Evolutionary conservation across 2,113 vertebrate species (phyloP).

Genomic region (Alaudala cheleensis): DNA sequence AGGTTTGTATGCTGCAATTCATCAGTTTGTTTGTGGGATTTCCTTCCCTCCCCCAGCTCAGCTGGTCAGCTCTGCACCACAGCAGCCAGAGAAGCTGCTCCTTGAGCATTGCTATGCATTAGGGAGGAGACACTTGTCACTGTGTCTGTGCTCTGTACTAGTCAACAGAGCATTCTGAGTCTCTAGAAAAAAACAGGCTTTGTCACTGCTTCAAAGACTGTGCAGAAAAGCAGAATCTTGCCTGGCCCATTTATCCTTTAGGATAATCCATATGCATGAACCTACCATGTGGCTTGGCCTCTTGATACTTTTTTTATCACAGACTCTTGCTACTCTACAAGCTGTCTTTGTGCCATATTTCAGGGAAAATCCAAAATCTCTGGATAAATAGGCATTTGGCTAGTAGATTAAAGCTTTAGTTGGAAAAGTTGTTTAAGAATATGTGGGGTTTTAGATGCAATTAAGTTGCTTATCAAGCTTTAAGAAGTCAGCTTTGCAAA

Average conservation of each 20-base stretch:
- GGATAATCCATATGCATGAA: not conserved
- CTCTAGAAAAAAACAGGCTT: not conserved
- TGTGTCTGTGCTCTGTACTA: not conserved
- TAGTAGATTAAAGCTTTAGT: constrained; percentile 13
- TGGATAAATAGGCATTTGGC: constrained; percentile 4
- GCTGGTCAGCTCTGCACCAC: not conserved
- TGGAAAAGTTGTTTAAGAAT: not conserved
- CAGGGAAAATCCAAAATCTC: not conserved
- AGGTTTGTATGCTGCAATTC: not conserved
- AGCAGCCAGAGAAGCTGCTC: not conserved
- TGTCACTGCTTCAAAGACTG: not conserved
- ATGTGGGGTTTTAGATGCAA: not conserved
- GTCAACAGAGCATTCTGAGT: not conserved
- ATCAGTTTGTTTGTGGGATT: not conserved
- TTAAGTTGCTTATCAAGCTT: constrained; percentile 33
- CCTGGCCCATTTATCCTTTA: not conserved
- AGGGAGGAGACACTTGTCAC: not conserved
- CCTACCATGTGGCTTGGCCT: not conserved
- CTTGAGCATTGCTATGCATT: not conserved
- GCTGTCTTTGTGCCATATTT: not conserved
- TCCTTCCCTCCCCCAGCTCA: not conserved
- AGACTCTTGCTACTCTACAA: not conserved
- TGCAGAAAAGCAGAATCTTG: not conserved
- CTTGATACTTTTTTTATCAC: not conserved
- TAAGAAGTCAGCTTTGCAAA: not conserved